Percentiles rank a stretch among this genome's conserved stretches.
These are phyloP conservation scores for Junonia oenone DNA, from an alignment of 2,888 invertebrate genomes.

Conservation along the genomic window DNA sequence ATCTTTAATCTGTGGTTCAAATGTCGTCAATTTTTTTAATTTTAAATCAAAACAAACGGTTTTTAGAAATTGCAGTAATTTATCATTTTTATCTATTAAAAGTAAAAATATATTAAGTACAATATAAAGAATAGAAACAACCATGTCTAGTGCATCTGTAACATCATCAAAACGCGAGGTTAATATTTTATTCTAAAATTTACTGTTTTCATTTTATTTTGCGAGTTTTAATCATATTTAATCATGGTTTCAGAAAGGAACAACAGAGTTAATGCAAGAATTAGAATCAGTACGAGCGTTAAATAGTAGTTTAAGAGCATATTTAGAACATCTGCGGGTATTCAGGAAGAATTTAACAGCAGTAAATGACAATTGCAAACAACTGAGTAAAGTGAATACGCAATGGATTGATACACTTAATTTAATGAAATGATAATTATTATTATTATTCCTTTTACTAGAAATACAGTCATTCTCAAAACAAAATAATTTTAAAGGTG, in stretches of 20 bases:
- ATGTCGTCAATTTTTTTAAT: no score
- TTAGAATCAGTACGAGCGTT: slow-evolving; percentile 51
- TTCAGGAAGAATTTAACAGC: slow-evolving; percentile 47
- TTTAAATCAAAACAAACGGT: no score
- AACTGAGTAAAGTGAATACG: slow-evolving; percentile 51
- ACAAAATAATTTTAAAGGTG: background rate
- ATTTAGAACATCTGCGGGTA: slow-evolving; percentile 46
- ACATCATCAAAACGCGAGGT: slow-evolving; percentile 49
- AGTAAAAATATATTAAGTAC: no score
- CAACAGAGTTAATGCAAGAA: slow-evolving; percentile 48
- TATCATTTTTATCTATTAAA: no score
- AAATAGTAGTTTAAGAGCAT: slow-evolving; percentile 48
- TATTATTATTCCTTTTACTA: slow-evolving; percentile 1
- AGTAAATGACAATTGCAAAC: slow-evolving; percentile 48
- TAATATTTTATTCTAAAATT: slow-evolving; percentile 6
- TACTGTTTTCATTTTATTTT: background rate
- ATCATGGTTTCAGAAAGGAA: slow-evolving; percentile 41
- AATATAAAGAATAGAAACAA: background rate
- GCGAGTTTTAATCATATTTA: background rate
- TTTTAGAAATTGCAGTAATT: no score
- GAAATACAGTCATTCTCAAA: background rate
- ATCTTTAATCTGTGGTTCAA: no score
- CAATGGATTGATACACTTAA: slow-evolving; percentile 50
- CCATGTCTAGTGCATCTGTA: slow-evolving; percentile 41
- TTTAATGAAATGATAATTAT: slow-evolving; percentile 28